Conservation (phyloP, 2,888 invertebrate genomes). For the Erynnis tages region DNA sequence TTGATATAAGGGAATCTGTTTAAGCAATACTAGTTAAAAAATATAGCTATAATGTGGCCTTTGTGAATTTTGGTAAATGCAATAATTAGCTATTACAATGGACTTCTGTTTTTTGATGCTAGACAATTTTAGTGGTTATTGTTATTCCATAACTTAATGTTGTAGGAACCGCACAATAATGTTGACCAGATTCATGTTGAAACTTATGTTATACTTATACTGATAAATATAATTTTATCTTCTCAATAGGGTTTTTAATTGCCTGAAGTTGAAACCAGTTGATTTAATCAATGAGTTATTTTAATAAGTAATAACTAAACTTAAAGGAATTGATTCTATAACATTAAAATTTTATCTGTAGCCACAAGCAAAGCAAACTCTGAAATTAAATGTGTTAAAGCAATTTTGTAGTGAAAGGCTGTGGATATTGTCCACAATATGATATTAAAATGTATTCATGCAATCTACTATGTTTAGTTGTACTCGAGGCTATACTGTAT, state of each 20-base stretch:
- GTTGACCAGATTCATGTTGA: neutral
- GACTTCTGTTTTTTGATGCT: neutral
- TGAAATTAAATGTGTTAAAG: neutral
- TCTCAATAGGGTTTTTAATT: neutral
- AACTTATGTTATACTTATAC: neutral
- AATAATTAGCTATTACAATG: slow-evolving; percentile 36
- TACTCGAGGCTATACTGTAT: slow-evolving; percentile 10
- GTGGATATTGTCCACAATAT: slow-evolving; percentile 1
- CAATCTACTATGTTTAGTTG: neutral
- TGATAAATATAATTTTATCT: neutral
- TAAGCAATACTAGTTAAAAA: slow-evolving; percentile 49
- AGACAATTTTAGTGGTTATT: slow-evolving; percentile 11
- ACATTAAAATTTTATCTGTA: no score
- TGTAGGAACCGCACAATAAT: neutral
- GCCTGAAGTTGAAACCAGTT: neutral
- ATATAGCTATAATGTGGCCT: slow-evolving; percentile 48
- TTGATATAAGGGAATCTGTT: slow-evolving; percentile 38
- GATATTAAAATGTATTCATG: neutral
- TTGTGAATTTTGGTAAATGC: slow-evolving; percentile 41
- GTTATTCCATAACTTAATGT: neutral
- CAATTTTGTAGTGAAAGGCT: neutral
- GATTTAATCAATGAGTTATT: neutral
- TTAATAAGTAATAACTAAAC: neutral
- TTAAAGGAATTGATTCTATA: no score
- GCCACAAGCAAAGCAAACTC: neutral